A percentile compares a stretch with the other conserved stretches of the same genome.
Evolutionary conservation across 2,888 invertebrate species (phyloP).

Genomic region (Eutolmus rufibarbis): DNA sequence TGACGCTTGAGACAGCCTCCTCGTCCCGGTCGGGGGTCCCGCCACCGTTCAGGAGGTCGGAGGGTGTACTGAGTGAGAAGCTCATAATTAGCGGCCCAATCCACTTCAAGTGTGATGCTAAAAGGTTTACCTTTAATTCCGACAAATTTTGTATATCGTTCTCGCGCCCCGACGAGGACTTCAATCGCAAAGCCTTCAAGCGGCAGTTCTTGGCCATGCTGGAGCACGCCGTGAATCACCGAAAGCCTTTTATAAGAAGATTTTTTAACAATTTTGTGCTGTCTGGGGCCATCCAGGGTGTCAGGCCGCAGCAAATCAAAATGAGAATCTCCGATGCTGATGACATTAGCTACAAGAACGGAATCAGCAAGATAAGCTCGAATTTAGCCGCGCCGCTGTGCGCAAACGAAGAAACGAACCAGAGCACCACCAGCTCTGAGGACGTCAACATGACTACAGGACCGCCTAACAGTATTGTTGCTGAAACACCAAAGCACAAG

Average conservation of each 20-base stretch:
- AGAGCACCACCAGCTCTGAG: constrained; percentile 44
- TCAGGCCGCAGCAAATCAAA: constrained; percentile 49
- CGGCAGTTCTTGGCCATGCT: constrained; percentile 59
- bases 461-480: constrained; percentile 42
- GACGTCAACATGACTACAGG: constrained; percentile 31
- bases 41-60: constrained; percentile 23
- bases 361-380: constrained; percentile 47
- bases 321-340: constrained; percentile 49
- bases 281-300: constrained; percentile 52
- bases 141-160: constrained; percentile 46
- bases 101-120: constrained; percentile 29
- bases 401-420: constrained; percentile 42
- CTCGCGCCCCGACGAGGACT: constrained; percentile 50
- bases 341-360: constrained; percentile 53
- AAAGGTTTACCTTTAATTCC: constrained; percentile 41
- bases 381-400: constrained; percentile 47
- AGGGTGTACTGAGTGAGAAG: constrained; percentile 30
- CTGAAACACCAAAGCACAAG: constrained; percentile 41
- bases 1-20: constrained; percentile 11
- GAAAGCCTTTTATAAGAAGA: constrained; percentile 60
- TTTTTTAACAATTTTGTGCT: constrained; percentile 59
- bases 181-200: constrained; percentile 60
- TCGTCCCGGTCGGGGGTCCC: constrained; percentile 39
- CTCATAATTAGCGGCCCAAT: constrained; percentile 27
- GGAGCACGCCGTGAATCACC: constrained; percentile 58